Evolutionary conservation across 2,113 vertebrate genomes (phyloP), one percentile per base, ranked within the genome.

Genomic region (Oxygymnocypris stewartii): DNA sequence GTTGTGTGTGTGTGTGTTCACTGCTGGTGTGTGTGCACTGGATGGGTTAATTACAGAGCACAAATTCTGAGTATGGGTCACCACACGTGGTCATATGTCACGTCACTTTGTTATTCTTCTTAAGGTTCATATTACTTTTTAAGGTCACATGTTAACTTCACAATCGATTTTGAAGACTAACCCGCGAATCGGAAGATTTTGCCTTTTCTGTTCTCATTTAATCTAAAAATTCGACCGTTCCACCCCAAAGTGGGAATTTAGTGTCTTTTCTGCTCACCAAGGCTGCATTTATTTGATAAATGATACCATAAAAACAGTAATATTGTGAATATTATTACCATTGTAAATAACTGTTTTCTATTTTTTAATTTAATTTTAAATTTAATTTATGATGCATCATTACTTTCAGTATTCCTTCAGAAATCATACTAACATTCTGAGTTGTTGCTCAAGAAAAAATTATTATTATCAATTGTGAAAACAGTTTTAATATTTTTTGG

Each of bases 61-160:
- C 28, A 31, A 31, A 31, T 31, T 31, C 28, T 31, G 28, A 31
- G 28, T 31, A 31, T 31, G 28, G 28, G 28, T 31, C 28, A 31
- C 28, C 28, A 31, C 2, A 31, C 28, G 1, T 31, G 28, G 28
- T 31, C 28, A 31, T 31, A 31, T 31, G 2, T 31, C 28, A 31
- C 1, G 28, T 31, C 28, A 31, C 28, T 31, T 31, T 31, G 28
- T 31, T 2, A 31, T 69, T 89, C 54, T 47, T 87, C 85, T 25
- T 47, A 81, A 44, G 59, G 12, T 4, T n/a, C 18, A 87, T 78
- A 51, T 18, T 35, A 23, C 40, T 40, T 31, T 31, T 31, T 31
- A 31, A 31, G 9, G 14, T 23, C 42, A 79, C 85, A 59, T 59
- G 54, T 20, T 7, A 86, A 86, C 37, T 81, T 23, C 16, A 35